These are phyloP conservation scores for Daubentonia madagascariensis DNA, from an alignment of 2,113 vertebrate genomes.

Conservation along the genomic window DNA sequence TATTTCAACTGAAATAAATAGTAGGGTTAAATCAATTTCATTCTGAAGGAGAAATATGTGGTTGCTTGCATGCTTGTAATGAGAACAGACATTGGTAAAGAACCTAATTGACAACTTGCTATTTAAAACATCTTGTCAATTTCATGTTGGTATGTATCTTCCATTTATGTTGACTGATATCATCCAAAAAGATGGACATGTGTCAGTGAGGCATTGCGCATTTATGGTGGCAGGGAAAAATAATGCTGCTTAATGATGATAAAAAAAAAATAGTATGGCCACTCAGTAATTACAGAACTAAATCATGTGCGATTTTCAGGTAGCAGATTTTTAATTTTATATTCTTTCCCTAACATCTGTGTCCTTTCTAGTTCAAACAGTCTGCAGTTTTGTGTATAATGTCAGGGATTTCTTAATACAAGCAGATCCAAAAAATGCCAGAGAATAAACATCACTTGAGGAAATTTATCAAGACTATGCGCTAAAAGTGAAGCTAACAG, in stretches of 20 bases:
- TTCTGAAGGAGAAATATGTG: background rate
- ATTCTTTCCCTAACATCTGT: background rate
- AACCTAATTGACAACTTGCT: background rate
- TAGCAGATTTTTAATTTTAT: background rate
- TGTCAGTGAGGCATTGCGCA: background rate
- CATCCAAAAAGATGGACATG: background rate
- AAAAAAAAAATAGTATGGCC: background rate
- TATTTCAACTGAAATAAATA: background rate
- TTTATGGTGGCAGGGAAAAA: background rate
- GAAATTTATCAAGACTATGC: background rate
- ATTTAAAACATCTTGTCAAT: background rate
- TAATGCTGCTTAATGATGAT: background rate
- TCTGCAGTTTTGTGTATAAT: background rate
- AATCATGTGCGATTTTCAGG: background rate
- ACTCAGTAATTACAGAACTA: background rate
- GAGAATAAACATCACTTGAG: background rate
- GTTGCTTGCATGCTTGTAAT: background rate
- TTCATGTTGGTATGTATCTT: background rate
- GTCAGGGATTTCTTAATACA: background rate
- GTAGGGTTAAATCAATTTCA: background rate
- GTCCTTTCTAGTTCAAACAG: background rate
- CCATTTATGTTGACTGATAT: background rate
- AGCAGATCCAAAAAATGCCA: background rate
- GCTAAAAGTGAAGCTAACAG: background rate
- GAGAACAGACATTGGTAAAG: background rate